Percentiles rank a stretch among this genome's conserved stretches.
These are phyloP conservation scores for Lepidurus couesii DNA, from an alignment of 1,140 invertebrate species.

Conservation along the genomic window DNA sequence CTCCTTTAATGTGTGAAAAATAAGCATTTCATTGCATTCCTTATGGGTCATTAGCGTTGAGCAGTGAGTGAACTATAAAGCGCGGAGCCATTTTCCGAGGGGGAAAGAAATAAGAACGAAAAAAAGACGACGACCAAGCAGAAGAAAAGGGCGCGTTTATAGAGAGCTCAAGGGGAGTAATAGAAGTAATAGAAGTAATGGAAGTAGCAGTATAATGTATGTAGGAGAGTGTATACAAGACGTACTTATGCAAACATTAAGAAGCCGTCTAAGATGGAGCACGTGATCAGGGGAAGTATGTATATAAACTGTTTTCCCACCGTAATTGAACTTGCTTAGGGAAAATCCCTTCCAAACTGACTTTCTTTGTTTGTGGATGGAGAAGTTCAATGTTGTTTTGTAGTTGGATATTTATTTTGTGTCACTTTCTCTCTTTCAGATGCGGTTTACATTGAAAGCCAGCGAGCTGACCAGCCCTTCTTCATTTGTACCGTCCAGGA, in stretches of 20 bases:
- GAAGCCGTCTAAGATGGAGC: too few species aligned
- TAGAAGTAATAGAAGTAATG: not conserved
- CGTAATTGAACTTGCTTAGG: too few species aligned
- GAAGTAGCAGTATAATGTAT: too few species aligned
- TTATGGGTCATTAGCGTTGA: slow-evolving; percentile 8
- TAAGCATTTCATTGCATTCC: not conserved
- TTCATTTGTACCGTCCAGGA: slow-evolving; percentile 49
- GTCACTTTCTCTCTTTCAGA: slow-evolving; percentile 41
- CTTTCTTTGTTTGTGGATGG: not conserved
- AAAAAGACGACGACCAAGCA: not conserved
- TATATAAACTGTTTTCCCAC: too few species aligned
- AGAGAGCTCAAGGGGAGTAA: not conserved
- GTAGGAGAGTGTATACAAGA: too few species aligned
- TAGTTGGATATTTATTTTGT: not conserved
- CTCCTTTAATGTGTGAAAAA: not conserved
- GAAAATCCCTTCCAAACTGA: too few species aligned
- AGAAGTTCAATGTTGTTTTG: not conserved
- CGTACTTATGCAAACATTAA: too few species aligned
- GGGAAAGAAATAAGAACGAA: not conserved
- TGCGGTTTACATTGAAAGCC: slow-evolving; percentile 49
- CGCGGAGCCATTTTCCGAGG: not conserved
- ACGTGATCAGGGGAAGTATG: too few species aligned
- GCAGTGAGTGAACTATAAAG: not conserved
- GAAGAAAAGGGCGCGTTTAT: not conserved
- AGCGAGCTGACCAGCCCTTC: slow-evolving; percentile 47